These are phyloP conservation scores for Serrognathus titanus DNA, from an alignment of 2,888 invertebrate genomes.

Conservation along the genomic window DNA sequence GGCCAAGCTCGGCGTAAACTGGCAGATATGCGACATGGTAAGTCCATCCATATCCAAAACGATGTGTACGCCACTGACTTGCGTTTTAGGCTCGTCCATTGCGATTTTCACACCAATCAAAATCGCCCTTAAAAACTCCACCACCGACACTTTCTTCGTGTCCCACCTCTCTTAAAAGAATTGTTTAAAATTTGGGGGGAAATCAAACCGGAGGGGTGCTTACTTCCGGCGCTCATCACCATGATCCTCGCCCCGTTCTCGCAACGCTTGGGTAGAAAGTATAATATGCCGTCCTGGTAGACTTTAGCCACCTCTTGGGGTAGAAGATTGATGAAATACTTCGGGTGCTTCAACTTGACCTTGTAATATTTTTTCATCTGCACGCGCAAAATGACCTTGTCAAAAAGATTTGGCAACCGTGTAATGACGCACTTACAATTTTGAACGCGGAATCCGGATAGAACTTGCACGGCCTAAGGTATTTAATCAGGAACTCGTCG, in stretches of 20 bases:
- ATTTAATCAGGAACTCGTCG: slow-evolving; percentile 69
- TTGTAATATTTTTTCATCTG: slow-evolving; percentile 72
- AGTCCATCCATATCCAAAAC: slow-evolving; percentile 76
- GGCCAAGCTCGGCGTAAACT: slow-evolving; percentile 76
- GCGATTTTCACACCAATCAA: slow-evolving; percentile 71
- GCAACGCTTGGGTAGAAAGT: slow-evolving; percentile 67
- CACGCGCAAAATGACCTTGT: not conserved
- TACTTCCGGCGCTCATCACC: slow-evolving; percentile 68
- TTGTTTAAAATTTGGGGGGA: not conserved
- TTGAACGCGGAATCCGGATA: slow-evolving; percentile 78
- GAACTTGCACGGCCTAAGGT: slow-evolving; percentile 82
- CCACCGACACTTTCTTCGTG: slow-evolving; percentile 62
- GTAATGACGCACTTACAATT: slow-evolving; percentile 52
- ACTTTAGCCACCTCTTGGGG: slow-evolving; percentile 62
- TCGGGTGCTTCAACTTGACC: slow-evolving; percentile 62
- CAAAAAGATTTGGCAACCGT: not conserved
- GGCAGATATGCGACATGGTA: slow-evolving; percentile 66
- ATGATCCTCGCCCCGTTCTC: slow-evolving; percentile 66
- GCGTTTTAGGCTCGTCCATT: slow-evolving; percentile 74
- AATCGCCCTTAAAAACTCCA: slow-evolving; percentile 67
- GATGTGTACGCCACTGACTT: slow-evolving; percentile 71
- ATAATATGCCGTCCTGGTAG: slow-evolving; percentile 63
- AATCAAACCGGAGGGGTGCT: slow-evolving; percentile 32
- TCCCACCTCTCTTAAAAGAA: slow-evolving; percentile 66
- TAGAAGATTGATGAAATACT: slow-evolving; percentile 59